Percentiles rank a stretch among this genome's conserved stretches.
Conservation (phyloP, 2,888 invertebrate genomes). For the Elmis aenea region DNA sequence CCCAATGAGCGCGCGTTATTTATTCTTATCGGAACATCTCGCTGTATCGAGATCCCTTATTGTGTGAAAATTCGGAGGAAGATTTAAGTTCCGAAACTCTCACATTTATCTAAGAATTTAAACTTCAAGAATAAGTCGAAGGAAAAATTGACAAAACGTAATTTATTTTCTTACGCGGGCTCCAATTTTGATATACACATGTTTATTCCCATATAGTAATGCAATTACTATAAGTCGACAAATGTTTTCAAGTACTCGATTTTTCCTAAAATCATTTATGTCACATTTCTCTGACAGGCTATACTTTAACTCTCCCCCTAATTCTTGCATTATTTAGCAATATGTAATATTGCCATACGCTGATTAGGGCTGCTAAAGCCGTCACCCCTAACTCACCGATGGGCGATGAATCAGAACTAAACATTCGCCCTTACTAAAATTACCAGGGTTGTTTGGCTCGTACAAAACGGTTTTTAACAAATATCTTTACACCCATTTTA, state of each 20-base stretch:
- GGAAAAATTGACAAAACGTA: no score
- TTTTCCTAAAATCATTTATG: slow-evolving; percentile 11
- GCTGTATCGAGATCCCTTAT: slow-evolving; percentile 37
- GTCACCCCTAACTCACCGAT: slow-evolving; percentile 18
- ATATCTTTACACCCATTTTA: no score
- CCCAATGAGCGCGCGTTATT: slow-evolving; percentile 42
- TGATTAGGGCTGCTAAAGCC: slow-evolving; percentile 22
- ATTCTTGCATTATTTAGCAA: slow-evolving; percentile 29
- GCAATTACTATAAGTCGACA: slow-evolving; percentile 4
- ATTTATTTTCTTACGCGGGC: no score
- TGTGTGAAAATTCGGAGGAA: slow-evolving; percentile 34
- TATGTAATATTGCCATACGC: slow-evolving; percentile 24
- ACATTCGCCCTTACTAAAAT: slow-evolving; percentile 12
- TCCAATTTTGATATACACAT: no score
- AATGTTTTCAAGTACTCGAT: slow-evolving; percentile 3
- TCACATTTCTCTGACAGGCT: slow-evolving; percentile 20
- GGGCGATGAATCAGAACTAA: slow-evolving; percentile 42
- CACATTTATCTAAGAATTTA: slow-evolving; percentile 30
- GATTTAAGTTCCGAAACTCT: slow-evolving; percentile 33
- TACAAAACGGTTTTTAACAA: no score
- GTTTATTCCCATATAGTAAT: slow-evolving; percentile 6
- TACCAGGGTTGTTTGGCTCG: no score
- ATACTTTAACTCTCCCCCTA: slow-evolving; percentile 18
- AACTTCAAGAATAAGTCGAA: slow-evolving; percentile 17
- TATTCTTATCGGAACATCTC: slow-evolving; percentile 44